These are phyloP conservation scores for Vidua chalybeata DNA, from an alignment of 2,113 vertebrate species.

Conservation along the genomic window DNA sequence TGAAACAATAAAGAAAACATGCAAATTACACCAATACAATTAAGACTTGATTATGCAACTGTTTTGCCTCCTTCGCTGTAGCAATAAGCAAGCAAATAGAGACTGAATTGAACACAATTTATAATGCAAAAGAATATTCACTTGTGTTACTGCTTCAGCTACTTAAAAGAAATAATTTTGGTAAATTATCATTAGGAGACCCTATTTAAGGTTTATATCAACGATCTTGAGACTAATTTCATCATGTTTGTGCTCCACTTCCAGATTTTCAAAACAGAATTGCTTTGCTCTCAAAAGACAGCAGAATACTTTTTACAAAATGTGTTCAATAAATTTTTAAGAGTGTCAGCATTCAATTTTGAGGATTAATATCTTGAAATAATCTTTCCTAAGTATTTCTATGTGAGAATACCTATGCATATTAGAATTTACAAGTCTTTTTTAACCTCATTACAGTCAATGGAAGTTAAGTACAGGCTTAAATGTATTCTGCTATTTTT, in stretches of 20 bases:
- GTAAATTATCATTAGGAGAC: neutral
- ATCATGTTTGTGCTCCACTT: neutral
- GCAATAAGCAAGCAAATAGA: conserved; percentile 22
- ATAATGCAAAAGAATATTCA: neutral
- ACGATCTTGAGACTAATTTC: neutral
- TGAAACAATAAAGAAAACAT: conserved; percentile 50
- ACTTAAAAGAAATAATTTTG: conserved; percentile 23
- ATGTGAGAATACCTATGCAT: neutral
- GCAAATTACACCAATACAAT: conserved; percentile 42
- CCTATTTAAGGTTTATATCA: neutral
- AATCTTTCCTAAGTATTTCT: neutral
- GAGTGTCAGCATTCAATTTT: neutral
- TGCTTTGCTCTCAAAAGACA: neutral
- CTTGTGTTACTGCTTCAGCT: neutral
- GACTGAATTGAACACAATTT: neutral
- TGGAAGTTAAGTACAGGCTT: neutral
- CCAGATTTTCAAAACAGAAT: neutral
- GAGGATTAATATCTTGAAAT: neutral
- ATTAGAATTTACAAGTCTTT: neutral
- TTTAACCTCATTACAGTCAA: neutral
- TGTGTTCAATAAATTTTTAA: neutral
- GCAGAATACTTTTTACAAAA: neutral
- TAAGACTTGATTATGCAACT: conserved; percentile 35
- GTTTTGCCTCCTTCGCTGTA: neutral
- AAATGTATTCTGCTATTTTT: neutral